Conservation (phyloP, 37 sponge, comb jelly and placozoan genomes). For the Corticium candelabrum region DNA sequence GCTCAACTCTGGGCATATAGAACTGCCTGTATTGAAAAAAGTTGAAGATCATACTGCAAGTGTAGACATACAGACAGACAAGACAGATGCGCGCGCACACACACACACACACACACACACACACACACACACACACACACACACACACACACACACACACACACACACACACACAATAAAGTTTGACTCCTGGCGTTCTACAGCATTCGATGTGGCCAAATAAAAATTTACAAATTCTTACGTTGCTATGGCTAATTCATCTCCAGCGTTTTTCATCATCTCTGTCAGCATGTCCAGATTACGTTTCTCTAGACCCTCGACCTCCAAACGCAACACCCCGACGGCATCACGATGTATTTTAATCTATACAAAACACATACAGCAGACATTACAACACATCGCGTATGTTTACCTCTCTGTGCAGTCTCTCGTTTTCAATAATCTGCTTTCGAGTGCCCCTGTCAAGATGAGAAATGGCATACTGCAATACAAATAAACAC, state of each 20-base stretch:
- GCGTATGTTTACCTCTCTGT: constrained; percentile 21
- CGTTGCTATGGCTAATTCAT: constrained; percentile 14
- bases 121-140: too few species aligned
- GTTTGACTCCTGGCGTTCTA: too few species aligned
- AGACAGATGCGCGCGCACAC: too few species aligned
- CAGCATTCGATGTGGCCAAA: not conserved
- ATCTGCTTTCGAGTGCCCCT: constrained; percentile 21
- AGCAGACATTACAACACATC: not conserved
- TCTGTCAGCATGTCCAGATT: constrained; percentile 30
- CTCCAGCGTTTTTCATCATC: not conserved
- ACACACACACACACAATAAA: too few species aligned
- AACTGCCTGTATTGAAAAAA: too few species aligned
- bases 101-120: too few species aligned
- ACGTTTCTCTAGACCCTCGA: constrained; percentile 22
- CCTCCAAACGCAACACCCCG: constrained; percentile 16
- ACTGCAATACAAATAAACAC: too few species aligned
- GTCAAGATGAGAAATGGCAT: constrained; percentile 17
- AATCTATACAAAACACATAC: constrained; percentile 21
- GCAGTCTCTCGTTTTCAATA: constrained; percentile 46
- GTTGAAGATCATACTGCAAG: too few species aligned
- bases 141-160: too few species aligned
- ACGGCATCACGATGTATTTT: not conserved
- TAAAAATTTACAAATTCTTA: not conserved
- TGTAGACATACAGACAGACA: too few species aligned
- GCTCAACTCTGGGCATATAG: too few species aligned